Conservation (phyloP, 2,113 vertebrate genomes). For the Ptyas mucosa region DNA sequence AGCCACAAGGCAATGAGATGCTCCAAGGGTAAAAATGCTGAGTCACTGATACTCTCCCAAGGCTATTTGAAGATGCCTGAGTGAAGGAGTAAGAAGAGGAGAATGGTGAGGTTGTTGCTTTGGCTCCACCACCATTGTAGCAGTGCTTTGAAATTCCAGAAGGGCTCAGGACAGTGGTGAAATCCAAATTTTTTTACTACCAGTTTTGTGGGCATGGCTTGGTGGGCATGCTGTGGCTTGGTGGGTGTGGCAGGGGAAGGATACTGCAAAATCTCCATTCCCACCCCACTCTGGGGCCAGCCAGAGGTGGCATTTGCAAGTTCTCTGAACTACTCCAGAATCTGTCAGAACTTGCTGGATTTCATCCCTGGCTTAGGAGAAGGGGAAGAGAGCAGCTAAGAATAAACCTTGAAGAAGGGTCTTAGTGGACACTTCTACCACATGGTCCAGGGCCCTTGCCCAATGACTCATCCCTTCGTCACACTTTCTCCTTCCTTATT, state of each 20-base stretch:
- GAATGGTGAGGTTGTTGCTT: not conserved
- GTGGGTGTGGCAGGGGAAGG: too few species aligned
- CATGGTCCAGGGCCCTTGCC: not conserved
- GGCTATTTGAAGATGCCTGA: not conserved
- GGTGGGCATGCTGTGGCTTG: too few species aligned
- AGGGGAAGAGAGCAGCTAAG: not conserved
- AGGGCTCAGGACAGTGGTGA: not conserved
- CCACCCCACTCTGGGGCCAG: too few species aligned
- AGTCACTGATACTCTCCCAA: not conserved
- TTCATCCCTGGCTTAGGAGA: not conserved
- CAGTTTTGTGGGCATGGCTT: too few species aligned
- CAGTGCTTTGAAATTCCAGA: not conserved
- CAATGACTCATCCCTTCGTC: not conserved
- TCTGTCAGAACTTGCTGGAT: too few species aligned
- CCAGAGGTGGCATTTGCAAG: too few species aligned
- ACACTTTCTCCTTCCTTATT: not conserved
- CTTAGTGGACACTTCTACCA: not conserved
- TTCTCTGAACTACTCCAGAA: too few species aligned
- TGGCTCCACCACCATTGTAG: not conserved
- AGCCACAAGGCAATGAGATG: not conserved
- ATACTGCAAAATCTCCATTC: too few species aligned
- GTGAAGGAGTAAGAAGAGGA: not conserved
- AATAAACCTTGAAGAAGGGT: not conserved
- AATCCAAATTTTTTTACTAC: too few species aligned
- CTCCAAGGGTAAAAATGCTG: not conserved